Evolutionary conservation across 2,888 invertebrate genomes (phyloP), one percentile per base, ranked within the genome.

Genomic region (Dexiosoma caninum): DNA sequence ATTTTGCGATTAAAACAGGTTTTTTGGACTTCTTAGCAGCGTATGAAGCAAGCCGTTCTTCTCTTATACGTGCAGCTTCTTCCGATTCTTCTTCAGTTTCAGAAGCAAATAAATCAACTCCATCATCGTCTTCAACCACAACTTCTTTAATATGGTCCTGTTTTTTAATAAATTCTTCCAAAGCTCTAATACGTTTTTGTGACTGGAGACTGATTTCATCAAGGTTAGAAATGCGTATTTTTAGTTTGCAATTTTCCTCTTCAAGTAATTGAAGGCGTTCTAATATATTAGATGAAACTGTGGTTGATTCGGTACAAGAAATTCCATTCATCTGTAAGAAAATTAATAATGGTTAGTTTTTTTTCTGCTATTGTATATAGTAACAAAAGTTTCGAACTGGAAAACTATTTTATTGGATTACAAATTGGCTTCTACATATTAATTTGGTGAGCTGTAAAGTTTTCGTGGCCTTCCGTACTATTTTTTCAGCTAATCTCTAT

Each of bases 21-120:
- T 98, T 98, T 90, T 96, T 97, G 5, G 96, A 92, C 91, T 98
- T 98, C 90, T 97, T 98, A 2, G 94, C 96, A 87, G 94, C 93
- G 89, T 98, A 98, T 53, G 95, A 97, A 82, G 95, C 95, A 70
- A 98, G 91, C 72, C 98, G 93, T 90, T 97, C 95, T 88, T 97
- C 95, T 93, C 94, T 85, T 95, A 90, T 91, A 93, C 95, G 81
- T 92, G 94, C 94, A 81, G 94, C 95, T 83, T 93, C 95, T 85
- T 92, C 92, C 90, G 93, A 94, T 86, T 94, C 95, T 85, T 91
- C 92, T 84, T 95, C 95, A 84, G 95, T 95, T 84, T 95, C 96
- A 59, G 95, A 95, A 37, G 93, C 95, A 90, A 96, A 96, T 0
- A 96, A 91, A 90, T 96, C 95, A 8, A 96, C 94, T 86, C 27